Conservation (phyloP, 2,113 vertebrate species). For the Trematocara variabile region DNA sequence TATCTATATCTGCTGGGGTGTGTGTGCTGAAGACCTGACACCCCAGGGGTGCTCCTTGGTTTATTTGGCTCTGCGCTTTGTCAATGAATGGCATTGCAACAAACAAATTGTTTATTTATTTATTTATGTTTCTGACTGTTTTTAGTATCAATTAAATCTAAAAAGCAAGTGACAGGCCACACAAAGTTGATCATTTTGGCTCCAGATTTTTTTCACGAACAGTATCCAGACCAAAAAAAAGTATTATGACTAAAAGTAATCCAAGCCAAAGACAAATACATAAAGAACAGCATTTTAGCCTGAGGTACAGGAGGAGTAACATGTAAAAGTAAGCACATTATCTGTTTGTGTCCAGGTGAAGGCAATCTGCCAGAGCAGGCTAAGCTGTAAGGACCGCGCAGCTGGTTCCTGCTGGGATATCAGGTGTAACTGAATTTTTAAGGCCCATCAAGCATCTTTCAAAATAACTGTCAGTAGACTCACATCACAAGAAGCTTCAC, state of each 20-base stretch:
- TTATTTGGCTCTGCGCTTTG: background rate
- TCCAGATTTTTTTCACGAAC: background rate
- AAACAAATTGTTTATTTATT: background rate
- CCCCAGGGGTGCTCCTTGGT: background rate
- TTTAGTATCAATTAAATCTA: background rate
- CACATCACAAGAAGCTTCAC: background rate
- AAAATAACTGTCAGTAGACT: background rate
- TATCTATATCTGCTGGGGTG: background rate
- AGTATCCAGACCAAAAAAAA: background rate
- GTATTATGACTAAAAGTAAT: background rate
- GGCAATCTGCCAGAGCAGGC: background rate
- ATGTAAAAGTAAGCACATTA: background rate
- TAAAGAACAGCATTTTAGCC: constrained; percentile 1
- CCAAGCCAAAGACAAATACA: background rate
- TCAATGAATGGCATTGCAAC: background rate
- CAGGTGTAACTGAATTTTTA: background rate
- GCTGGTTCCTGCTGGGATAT: constrained; percentile 29
- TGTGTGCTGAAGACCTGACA: background rate
- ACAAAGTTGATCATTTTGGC: background rate
- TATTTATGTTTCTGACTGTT: background rate
- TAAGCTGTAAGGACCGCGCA: constrained; percentile 18
- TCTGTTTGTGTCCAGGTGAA: background rate
- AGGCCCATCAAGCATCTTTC: background rate
- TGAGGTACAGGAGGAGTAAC: background rate
- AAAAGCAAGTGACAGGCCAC: background rate